Evolutionary conservation across 2,797 vertebrate species (phyloP).

Genomic region (Tympanoctomys barrerae): DNA sequence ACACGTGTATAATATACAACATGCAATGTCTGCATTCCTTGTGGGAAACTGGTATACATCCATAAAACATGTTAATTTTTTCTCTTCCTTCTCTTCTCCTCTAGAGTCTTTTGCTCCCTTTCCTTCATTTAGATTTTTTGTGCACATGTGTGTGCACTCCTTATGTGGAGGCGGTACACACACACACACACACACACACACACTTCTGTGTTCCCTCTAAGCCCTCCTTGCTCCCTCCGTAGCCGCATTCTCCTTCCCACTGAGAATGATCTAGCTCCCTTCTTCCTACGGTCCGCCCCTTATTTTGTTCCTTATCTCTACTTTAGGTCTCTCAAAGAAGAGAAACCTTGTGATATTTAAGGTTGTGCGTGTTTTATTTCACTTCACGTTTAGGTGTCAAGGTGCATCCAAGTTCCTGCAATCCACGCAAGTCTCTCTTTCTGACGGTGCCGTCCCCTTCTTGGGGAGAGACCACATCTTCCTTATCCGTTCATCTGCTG

Average conservation of each 20-base stretch:
- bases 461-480: not conserved
- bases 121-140: not conserved
- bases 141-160: not conserved
- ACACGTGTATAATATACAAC: not conserved
- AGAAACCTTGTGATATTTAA: not conserved
- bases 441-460: not conserved
- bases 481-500: not conserved
- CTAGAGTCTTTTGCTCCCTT: not conserved
- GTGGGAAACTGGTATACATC: not conserved
- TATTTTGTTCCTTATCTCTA: not conserved
- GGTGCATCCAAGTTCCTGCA: not conserved
- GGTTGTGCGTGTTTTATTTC: not conserved
- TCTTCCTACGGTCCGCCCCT: not conserved
- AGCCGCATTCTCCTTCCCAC: not conserved
- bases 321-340: not conserved
- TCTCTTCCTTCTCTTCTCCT: not conserved
- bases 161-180: not conserved
- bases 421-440: not conserved
- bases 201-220: too few relatives aligned
- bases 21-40: not conserved
- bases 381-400: not conserved
- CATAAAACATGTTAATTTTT: not conserved
- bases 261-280: not conserved
- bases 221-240: not conserved
- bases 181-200: too few relatives aligned